Evolutionary conservation across 2,888 invertebrate species (phyloP).

Genomic region (Trichopoda pennipes): DNA sequence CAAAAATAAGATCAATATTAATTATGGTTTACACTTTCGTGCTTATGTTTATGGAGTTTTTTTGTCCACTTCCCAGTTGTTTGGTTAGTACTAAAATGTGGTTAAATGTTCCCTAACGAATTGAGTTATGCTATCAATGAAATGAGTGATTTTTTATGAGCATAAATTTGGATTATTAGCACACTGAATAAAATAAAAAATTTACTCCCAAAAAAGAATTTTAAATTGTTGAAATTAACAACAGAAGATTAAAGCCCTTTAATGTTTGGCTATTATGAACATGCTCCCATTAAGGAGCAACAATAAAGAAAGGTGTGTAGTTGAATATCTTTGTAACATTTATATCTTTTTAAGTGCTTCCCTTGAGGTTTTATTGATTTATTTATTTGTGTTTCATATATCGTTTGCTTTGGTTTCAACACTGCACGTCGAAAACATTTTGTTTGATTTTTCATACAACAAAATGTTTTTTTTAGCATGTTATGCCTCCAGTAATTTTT

Average conservation of each 20-base stretch:
- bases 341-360: slow-evolving; percentile 67
- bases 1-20: too few species aligned
- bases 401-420: slow-evolving; percentile 20
- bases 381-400: slow-evolving; percentile 61
- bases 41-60: too few species aligned
- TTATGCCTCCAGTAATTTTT: slow-evolving; percentile 48
- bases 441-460: slow-evolving; percentile 23
- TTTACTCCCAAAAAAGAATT: too few species aligned
- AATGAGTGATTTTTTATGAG: too few species aligned
- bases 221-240: too few species aligned
- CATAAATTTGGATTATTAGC: too few species aligned
- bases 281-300: slow-evolving; percentile 34
- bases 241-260: slow-evolving; percentile 12
- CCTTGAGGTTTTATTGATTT: slow-evolving; percentile 66
- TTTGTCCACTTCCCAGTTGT: too few species aligned
- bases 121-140: too few species aligned
- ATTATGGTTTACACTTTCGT: too few species aligned
- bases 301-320: slow-evolving; percentile 15
- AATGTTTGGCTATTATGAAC: neutral
- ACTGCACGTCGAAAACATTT: slow-evolving; percentile 19
- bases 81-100: too few species aligned
- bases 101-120: too few species aligned
- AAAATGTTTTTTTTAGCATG: slow-evolving; percentile 27
- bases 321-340: slow-evolving; percentile 57
- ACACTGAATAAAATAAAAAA: too few species aligned